A percentile compares a stretch with the other conserved stretches of the same genome.
Conservation (phyloP, 1,140 invertebrate genomes). For the Cyclina sinensis region DNA sequence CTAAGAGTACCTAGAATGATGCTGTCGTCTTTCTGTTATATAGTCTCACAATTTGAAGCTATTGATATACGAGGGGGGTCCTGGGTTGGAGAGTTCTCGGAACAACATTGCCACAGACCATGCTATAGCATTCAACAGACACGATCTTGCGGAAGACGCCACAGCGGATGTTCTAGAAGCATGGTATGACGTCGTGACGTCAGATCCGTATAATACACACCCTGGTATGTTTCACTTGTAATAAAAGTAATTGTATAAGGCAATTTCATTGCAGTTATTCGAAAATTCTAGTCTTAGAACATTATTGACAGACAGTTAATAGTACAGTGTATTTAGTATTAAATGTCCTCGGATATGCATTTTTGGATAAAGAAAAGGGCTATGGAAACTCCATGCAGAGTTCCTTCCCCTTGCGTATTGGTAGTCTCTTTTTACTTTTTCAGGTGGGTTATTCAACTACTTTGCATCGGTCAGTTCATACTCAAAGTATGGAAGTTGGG, state of each 20-base stretch:
- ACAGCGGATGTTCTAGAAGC: constrained; percentile 68
- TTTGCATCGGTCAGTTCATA: constrained; percentile 71
- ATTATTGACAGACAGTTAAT: too few relatives aligned
- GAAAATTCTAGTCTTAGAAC: too few relatives aligned
- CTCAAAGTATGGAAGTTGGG: constrained; percentile 78
- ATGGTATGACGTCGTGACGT: constrained; percentile 66
- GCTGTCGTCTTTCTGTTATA: too few relatives aligned
- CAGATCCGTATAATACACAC: constrained; percentile 47
- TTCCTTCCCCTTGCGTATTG: too few relatives aligned
- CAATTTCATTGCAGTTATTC: neutral
- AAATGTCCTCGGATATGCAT: too few relatives aligned
- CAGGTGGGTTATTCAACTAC: constrained; percentile 79
- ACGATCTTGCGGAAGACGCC: constrained; percentile 66
- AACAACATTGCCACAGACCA: constrained; percentile 72
- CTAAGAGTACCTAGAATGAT: too few relatives aligned
- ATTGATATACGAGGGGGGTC: constrained; percentile 78
- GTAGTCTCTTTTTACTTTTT: neutral
- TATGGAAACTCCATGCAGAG: too few relatives aligned
- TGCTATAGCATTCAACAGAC: constrained; percentile 74
- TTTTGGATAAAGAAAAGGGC: too few relatives aligned
- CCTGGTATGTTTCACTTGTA: constrained; percentile 42
- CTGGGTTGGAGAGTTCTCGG: constrained; percentile 67
- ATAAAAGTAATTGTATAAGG: neutral
- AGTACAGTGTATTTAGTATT: too few relatives aligned
- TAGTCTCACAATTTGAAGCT: constrained; percentile 73